phyloP scores from a whole-genome alignment of 1,140 invertebrate species.

The Xylocopa sonorina region DNA sequence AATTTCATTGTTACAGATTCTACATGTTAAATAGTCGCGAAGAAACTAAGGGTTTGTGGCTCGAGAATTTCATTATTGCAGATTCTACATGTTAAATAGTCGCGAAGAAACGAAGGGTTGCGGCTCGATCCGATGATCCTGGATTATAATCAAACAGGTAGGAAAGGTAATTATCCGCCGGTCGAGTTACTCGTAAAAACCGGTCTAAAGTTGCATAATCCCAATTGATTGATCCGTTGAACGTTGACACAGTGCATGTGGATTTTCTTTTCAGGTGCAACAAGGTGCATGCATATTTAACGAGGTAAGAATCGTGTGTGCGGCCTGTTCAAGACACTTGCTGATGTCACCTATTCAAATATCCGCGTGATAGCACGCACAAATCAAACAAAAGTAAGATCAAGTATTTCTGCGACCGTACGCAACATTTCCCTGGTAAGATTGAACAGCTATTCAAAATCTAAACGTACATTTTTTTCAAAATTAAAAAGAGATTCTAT shows the following conservation, averaged over 20 bases:
- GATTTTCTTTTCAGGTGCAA: slow-evolving; percentile 27
- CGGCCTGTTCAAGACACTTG: background rate
- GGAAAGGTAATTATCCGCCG: background rate
- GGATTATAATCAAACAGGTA: background rate
- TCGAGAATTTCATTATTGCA: too few relatives aligned
- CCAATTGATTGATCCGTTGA: slow-evolving; percentile 41
- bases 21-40: too few relatives aligned
- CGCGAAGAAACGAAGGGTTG: background rate
- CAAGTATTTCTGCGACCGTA: too few relatives aligned
- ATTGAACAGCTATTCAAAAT: too few relatives aligned
- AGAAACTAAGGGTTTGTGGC: too few relatives aligned
- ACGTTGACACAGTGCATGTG: slow-evolving; percentile 41
- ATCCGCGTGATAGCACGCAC: background rate
- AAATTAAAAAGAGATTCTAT: too few relatives aligned
- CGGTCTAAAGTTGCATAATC: slow-evolving; percentile 27
- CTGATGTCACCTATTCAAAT: slow-evolving; percentile 41
- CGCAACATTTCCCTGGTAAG: too few relatives aligned
- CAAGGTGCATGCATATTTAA: slow-evolving; percentile 23
- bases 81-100: too few relatives aligned
- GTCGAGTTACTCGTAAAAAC: background rate
- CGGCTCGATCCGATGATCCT: background rate
- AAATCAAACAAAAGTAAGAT: too few relatives aligned
- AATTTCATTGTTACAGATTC: too few relatives aligned
- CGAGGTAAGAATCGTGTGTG: background rate
- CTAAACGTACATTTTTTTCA: too few relatives aligned